Conservation (phyloP, 1,140 invertebrate species). For the Ephestia elutella region DNA sequence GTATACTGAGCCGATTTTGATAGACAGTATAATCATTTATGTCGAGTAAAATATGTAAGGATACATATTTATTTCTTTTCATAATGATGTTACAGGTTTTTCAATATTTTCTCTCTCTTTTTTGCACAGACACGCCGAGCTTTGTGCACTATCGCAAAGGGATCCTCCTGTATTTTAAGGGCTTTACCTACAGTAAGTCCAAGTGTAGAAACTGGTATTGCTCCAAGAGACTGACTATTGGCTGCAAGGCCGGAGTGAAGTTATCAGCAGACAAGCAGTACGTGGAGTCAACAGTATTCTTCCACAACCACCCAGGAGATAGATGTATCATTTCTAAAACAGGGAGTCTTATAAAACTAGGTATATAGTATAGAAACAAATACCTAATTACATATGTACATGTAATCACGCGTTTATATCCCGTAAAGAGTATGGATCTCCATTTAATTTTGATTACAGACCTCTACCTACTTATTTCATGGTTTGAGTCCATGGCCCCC, state of each 20-base stretch:
- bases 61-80: too few relatives aligned
- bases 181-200: conserved; percentile 1
- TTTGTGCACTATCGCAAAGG: neutral
- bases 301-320: neutral
- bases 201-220: conserved; percentile 1
- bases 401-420: too few relatives aligned
- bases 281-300: neutral
- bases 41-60: too few relatives aligned
- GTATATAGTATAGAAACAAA: neutral
- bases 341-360: neutral
- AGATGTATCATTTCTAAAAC: neutral
- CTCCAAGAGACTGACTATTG: neutral
- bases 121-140: neutral
- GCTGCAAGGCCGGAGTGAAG: conserved; percentile 1
- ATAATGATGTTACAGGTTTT: too few relatives aligned
- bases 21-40: too few relatives aligned
- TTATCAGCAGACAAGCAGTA: neutral
- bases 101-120: too few relatives aligned
- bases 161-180: neutral
- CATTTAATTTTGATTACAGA: too few relatives aligned
- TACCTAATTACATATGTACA: too few relatives aligned
- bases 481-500: too few relatives aligned
- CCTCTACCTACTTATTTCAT: too few relatives aligned
- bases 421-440: too few relatives aligned
- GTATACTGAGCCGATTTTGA: too few relatives aligned